phyloP scores from a whole-genome alignment of 2,888 invertebrate genomes.

The Serrognathus titanus region DNA sequence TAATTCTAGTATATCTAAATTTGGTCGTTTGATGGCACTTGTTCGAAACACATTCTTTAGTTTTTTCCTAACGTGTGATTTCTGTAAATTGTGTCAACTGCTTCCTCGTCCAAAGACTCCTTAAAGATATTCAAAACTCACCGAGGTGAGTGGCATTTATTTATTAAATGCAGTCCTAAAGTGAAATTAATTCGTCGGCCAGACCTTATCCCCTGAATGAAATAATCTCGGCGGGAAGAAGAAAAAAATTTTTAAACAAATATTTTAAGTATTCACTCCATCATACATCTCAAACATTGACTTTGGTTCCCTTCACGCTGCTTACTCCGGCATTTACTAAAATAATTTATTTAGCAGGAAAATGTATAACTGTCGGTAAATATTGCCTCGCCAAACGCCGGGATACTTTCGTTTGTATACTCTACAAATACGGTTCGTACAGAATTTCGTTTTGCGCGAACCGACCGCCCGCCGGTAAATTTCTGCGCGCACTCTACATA shows the following conservation, averaged over 20 bases:
- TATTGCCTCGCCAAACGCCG: constrained; percentile 50
- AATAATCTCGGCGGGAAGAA: too few species aligned
- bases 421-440: constrained; percentile 46
- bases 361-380: constrained; percentile 53
- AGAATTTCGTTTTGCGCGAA: constrained; percentile 46
- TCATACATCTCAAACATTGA: constrained; percentile 30
- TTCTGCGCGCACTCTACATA: constrained; percentile 36
- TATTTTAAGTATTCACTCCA: constrained; percentile 28
- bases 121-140: neutral
- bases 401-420: constrained; percentile 49
- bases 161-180: too few species aligned
- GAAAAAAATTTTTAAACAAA: constrained; percentile 15
- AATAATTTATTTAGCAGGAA: constrained; percentile 53
- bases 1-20: too few species aligned
- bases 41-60: too few species aligned
- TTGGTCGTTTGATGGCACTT: too few species aligned
- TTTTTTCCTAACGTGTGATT: too few species aligned
- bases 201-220: too few species aligned
- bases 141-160: too few species aligned
- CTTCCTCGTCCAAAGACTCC: neutral
- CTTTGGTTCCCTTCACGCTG: constrained; percentile 38
- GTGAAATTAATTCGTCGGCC: too few species aligned
- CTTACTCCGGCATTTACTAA: constrained; percentile 50
- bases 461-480: constrained; percentile 37
- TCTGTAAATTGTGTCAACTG: neutral